These are phyloP conservation scores for Microctonus hyperodae DNA, from an alignment of 2,888 invertebrate species.

Conservation along the genomic window DNA sequence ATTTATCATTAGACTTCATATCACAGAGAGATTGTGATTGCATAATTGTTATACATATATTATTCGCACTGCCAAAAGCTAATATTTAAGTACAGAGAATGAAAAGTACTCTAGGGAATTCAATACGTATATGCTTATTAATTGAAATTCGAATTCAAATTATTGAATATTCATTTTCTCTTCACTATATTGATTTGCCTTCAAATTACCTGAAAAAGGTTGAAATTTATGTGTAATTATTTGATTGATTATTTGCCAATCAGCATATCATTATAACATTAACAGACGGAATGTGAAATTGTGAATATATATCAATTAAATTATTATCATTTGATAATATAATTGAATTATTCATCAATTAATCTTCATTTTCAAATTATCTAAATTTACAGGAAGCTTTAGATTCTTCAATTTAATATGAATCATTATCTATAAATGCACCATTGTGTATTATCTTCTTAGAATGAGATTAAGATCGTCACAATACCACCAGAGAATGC, in stretches of 20 bases:
- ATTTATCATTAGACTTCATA: neutral
- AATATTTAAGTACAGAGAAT: slow-evolving; percentile 1
- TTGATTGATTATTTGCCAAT: neutral
- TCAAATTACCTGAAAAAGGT: neutral
- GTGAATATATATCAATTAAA: too few species aligned
- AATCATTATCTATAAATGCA: neutral
- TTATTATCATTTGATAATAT: neutral
- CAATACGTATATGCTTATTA: too few species aligned
- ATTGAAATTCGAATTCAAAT: slow-evolving; percentile 19
- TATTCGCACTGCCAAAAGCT: neutral
- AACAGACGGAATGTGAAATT: too few species aligned
- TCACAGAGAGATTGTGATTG: neutral
- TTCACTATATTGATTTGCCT: neutral
- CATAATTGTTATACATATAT: slow-evolving; percentile 3
- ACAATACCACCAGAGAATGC: neutral
- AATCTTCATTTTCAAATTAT: neutral
- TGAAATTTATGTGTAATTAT: neutral
- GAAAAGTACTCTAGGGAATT: neutral
- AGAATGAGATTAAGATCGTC: neutral
- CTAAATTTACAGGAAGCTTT: too few species aligned
- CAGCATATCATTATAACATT: neutral
- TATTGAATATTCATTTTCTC: slow-evolving; percentile 18
- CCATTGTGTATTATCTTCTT: neutral
- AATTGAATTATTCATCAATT: neutral
- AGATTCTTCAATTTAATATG: neutral